Base-by-base conservation (phyloP, 2,797 vertebrate species). In the Sebastes steindachneri region DNA sequence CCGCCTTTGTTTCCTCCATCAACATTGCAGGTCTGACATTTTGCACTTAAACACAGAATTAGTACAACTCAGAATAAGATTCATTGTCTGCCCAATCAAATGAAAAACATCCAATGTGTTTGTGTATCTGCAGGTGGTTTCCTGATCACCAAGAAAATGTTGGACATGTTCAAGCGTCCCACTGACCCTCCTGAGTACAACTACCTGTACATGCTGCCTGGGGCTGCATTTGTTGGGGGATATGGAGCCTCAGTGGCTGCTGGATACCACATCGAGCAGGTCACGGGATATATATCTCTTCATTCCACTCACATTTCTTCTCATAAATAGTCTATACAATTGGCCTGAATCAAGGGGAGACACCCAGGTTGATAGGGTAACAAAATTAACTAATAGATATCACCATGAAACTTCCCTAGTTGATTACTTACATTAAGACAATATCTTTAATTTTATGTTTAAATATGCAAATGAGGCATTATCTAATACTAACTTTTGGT, bases 151-250 rank as follows among this genome's bases (percentile, higher is more conserved):
- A 94, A 96, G 92, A 94, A 93, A 87, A 96, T 97, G 95, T 60
- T 97, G 92, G 95, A 96, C 89, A 96, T 96, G 95, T 97, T 97
- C 83, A 97, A 96, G 77, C 95, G 96, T 21, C 94, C 96, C 57
- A 95, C 96, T 19, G 96, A 97, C 82, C 96, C 96, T 29, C 95
- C 96, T 6, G 96, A 96, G 88, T 91, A 95, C 79, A 96, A 96
- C 89, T 96, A 96, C 80, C 92, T 97, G 66, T 97, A 96, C 41
- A 28, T 89, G 12, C 68, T 97, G 70, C 96, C 95, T 0, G 95
- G 89, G n/a, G 86, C 80, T 7, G 88, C 79, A 0, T 96, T 97
- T 71, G 85, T 96, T 26, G 96, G 95, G 3, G 96, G 96, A 9
- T 96, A 96, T 2, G 94, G 95, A 54, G 94, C 88, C 1, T 94